Evolutionary conservation across 2,113 vertebrate genomes (phyloP), one percentile per base, ranked within the genome.

Genomic region (Pomatorhinus ruficollis): DNA sequence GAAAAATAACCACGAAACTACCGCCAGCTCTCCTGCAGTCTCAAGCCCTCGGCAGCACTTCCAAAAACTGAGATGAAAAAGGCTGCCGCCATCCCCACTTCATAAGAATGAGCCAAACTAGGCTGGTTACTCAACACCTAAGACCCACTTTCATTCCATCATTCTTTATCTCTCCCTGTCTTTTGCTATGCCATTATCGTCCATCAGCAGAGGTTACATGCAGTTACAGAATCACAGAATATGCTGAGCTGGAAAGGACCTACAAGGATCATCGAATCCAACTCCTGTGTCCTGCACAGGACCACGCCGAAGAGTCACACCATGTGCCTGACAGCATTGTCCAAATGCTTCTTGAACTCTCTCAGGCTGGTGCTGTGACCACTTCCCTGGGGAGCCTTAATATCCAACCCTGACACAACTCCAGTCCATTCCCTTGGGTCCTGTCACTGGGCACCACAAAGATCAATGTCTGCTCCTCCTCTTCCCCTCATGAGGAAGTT

Each of bases 41-140:
- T 75, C 76, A 84, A 75, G 85, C 64, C 40, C 64, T 84, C 88
- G 42, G 65, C 93, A 93, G 6, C 65, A 84, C 72, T 96, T 96
- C 90, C 83, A 93, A 93, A 90, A 89, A 12, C 21, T 37, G 81
- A 95, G 83, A 95, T 88, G 75, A 95, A 93, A 96, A 96, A 90
- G 65, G 49, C 40, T 94, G 83, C 83, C 1, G 0, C 83, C 89
- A 87, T 72, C 72, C 93, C 79, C 27, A 14, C 44, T 87, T 90
- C 9, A 23, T 6, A 9, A 78, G 69, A 93, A 90, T 17, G 42
- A 89, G 89, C 44, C 72, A 86, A 77, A 83, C 71, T 54, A 40
- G 31, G 60, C 50, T 94, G 78, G 70, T 90, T 88, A 78, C 54
- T 83, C 71, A 93, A 92, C 37, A 94, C 69, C 47, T 82, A 86